Percentiles rank a stretch among this genome's conserved stretches.
Evolutionary conservation across 2,113 vertebrate genomes (phyloP).

Genomic region (Erpornis zantholeuca): DNA sequence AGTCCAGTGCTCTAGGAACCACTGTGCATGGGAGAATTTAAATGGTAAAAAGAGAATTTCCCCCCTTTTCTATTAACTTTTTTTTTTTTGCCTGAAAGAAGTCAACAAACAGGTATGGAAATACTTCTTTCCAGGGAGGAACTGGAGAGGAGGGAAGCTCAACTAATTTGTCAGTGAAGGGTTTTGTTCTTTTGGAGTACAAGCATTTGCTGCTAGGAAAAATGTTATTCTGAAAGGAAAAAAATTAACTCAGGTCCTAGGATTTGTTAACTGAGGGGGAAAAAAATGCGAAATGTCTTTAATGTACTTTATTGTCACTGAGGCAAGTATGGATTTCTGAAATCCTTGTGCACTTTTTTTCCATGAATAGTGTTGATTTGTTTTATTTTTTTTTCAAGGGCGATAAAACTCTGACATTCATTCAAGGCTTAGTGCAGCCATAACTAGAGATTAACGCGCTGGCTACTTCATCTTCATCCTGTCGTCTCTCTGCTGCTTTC

Average conservation of each 20-base stretch:
- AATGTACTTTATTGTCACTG: background rate
- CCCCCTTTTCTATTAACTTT: background rate
- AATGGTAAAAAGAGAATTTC: conserved; percentile 25
- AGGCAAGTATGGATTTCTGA: background rate
- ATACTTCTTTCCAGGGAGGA: background rate
- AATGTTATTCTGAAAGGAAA: background rate
- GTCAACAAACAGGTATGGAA: background rate
- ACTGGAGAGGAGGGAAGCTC: background rate
- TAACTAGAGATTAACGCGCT: background rate
- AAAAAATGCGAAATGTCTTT: background rate
- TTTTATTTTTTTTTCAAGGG: background rate
- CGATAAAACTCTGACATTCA: background rate
- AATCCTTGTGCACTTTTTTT: background rate
- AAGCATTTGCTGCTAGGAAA: background rate
- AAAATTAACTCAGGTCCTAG: background rate
- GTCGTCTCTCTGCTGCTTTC: conserved; percentile 50
- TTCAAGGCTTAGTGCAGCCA: conserved; percentile 40
- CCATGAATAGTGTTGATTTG: background rate
- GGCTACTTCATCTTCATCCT: conserved; percentile 36
- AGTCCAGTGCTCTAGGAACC: conserved; percentile 25
- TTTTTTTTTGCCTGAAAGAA: background rate
- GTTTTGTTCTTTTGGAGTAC: background rate
- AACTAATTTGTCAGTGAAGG: background rate
- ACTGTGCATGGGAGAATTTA: conserved; percentile 12
- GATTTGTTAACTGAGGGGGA: background rate